Conservation (phyloP, 92 coral and sea anemone genomes). For the Heteractis magnifica region DNA sequence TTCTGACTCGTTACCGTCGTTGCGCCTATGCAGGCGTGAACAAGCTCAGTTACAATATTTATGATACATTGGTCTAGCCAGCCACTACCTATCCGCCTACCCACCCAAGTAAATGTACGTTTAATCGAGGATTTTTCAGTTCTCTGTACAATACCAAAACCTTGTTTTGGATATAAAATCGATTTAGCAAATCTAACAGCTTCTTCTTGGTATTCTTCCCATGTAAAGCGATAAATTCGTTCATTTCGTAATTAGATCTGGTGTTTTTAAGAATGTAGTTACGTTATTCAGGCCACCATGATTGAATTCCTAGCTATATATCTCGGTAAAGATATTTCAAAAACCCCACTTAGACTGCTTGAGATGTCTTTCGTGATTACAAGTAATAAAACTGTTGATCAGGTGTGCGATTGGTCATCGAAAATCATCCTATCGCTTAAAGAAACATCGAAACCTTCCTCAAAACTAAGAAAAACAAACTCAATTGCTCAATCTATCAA, state of each 20-base stretch:
- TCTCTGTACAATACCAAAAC: no score
- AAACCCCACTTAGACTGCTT: not conserved
- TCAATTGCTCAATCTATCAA: not conserved
- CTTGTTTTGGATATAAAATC: no score
- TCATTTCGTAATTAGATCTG: not conserved
- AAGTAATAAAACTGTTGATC: not conserved
- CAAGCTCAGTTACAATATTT: no score
- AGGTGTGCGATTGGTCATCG: not conserved
- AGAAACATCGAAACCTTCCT: not conserved
- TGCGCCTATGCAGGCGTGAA: no score
- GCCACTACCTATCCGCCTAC: no score
- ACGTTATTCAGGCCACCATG: not conserved
- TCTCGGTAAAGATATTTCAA: not conserved
- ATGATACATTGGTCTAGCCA: no score
- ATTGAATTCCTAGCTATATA: not conserved
- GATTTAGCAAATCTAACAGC: no score
- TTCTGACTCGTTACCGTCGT: no score
- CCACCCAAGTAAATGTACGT: no score
- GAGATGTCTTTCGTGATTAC: not conserved
- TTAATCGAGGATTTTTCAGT: no score
- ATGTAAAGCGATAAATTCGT: not conserved
- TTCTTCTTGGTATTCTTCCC: no score
- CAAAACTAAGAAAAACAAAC: no score
- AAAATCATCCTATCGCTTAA: not conserved
- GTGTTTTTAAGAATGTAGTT: not conserved